Base-by-base conservation (phyloP, 1,140 invertebrate species). In the Diprion similis region DNA sequence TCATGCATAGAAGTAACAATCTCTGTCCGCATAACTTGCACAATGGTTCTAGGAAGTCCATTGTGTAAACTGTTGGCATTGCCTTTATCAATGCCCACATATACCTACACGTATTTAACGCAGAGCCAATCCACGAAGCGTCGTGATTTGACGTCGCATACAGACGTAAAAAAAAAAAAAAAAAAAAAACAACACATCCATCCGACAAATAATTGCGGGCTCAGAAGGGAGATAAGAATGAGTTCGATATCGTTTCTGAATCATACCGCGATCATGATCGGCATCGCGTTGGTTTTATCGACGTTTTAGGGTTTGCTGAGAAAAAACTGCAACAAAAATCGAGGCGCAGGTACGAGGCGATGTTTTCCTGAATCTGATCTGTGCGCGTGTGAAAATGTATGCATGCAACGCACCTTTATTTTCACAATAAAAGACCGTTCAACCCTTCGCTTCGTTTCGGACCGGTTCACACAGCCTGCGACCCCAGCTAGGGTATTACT, bases 361-460 rank as follows among this genome's bases (percentile, higher is more conserved):
- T 37, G 24, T 37, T 37, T 37, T 6, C 24, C 24, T 37, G 51
- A 8, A 17, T 59, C n/a, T 59, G 51, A 15, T 15, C 11, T 8
- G n/a, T 17, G 51, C 9, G 7, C 24, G 51, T 59, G 51, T 59
- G 9, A 13, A 13, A 59, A 59, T 17, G 51, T 59, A 59, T 8
- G 0, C 9, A 15, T 15, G 9, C 51, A 59, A 15, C 24, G 24
- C 24, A 59, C 51, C 4, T 59, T 59, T 59, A 59, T 59, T 59
- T 59, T 59, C 51, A 59, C n/a, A 59, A 59, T 59, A 9, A 59
- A 59, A 59, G 51, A 59, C 51, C 51, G 51, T 59, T 59, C 51
- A 59, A 4, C 51, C 51, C 51, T 59, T 59, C 51, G 51, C 51
- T 17, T 15, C 3, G 51, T 4, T 17, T 4, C 11, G 51, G 51